phyloP scores from a whole-genome alignment of 2,888 invertebrate species.

The Parochlus steinenii region DNA sequence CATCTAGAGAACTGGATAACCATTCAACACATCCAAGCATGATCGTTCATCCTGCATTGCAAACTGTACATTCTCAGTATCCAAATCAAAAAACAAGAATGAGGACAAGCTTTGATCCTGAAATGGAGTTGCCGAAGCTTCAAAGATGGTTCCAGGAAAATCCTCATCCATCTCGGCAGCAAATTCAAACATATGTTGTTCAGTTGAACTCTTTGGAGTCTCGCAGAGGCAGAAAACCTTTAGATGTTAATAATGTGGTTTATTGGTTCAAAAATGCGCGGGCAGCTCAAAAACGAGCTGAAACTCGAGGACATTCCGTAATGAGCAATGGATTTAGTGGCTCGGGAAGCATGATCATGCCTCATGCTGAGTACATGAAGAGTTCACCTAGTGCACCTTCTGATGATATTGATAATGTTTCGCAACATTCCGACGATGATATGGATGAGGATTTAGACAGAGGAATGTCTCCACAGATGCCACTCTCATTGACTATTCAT shows the following conservation, averaged over 20 bases:
- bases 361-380: constrained; percentile 47
- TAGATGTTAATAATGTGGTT: constrained; percentile 91
- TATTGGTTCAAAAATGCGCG: constrained; percentile 97
- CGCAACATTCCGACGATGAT: constrained; percentile 49
- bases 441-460: constrained; percentile 51
- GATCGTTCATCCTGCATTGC: constrained; percentile 53
- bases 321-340: constrained; percentile 9
- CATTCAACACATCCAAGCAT: constrained; percentile 21
- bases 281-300: constrained; percentile 86
- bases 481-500: constrained; percentile 49
- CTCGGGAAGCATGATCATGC: constrained; percentile 33
- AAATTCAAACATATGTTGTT: constrained; percentile 89
- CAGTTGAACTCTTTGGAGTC: constrained; percentile 87
- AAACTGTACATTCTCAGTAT: constrained; percentile 58
- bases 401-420: constrained; percentile 46
- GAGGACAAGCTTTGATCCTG: constrained; percentile 94
- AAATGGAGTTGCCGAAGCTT: constrained; percentile 85
- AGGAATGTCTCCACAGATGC: constrained; percentile 46
- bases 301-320: constrained; percentile 40
- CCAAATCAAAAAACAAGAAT: constrained; percentile 81
- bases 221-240: constrained; percentile 76
- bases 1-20: constrained; percentile 18
- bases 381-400: constrained; percentile 41
- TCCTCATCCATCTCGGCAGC: constrained; percentile 91
- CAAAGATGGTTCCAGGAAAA: constrained; percentile 96